These are phyloP conservation scores for Linnaemya tessellans DNA, from an alignment of 2,888 invertebrate species.

Conservation along the genomic window DNA sequence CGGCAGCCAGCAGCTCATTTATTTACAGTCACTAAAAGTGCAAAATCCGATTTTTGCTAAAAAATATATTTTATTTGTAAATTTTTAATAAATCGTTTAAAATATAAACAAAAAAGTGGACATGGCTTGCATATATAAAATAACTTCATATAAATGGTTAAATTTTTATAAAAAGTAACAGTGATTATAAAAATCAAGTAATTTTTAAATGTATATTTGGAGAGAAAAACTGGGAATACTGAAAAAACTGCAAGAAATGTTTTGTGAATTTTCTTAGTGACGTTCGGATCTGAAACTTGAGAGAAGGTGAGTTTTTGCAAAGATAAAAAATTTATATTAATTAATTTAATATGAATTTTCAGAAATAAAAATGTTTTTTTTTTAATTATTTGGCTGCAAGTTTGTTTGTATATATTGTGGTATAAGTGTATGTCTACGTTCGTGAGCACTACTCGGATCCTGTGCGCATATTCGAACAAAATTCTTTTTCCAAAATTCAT, in stretches of 20 bases:
- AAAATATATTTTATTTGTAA: background rate
- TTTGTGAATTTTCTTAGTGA: background rate
- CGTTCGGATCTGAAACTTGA: background rate
- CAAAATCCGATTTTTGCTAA: background rate
- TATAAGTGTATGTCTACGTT: slow-evolving; percentile 1
- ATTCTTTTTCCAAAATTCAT: slow-evolving; percentile 46
- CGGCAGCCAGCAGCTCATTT: slow-evolving; percentile 46
- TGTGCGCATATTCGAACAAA: slow-evolving; percentile 60
- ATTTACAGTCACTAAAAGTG: slow-evolving; percentile 62
- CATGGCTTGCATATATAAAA: background rate
- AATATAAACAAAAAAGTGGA: slow-evolving; percentile 18
- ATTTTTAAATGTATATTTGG: slow-evolving; percentile 1
- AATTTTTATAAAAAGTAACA: slow-evolving; percentile 28
- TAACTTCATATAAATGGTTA: background rate
- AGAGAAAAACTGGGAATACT: background rate
- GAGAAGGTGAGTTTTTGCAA: slow-evolving; percentile 30
- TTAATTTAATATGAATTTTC: background rate
- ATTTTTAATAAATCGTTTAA: slow-evolving; percentile 18
- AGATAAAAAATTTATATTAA: too few relatives aligned
- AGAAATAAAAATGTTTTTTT: background rate
- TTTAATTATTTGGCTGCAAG: slow-evolving; percentile 10
- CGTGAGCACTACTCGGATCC: slow-evolving; percentile 1
- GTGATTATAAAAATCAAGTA: slow-evolving; percentile 35
- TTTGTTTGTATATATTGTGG: slow-evolving; percentile 27
- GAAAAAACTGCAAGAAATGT: slow-evolving; percentile 3